These are phyloP conservation scores for Apodemia zela DNA, from an alignment of 2,888 invertebrate genomes.

Conservation along the genomic window DNA sequence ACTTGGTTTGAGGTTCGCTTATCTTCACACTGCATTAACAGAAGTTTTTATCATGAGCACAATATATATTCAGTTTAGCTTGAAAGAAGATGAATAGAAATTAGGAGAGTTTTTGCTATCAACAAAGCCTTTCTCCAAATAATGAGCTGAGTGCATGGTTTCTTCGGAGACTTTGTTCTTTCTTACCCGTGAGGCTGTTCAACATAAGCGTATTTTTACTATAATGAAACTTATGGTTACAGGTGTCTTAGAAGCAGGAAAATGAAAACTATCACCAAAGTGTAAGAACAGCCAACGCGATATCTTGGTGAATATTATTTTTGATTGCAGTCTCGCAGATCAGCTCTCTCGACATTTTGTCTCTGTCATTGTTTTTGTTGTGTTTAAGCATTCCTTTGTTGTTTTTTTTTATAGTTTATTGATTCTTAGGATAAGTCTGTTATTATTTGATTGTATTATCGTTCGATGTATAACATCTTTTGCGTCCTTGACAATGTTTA, in stretches of 20 bases:
- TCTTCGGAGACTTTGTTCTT: too few relatives aligned
- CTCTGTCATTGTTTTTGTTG: not conserved
- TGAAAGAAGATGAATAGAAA: too few relatives aligned
- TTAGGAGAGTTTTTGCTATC: too few relatives aligned
- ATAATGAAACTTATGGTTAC: slow-evolving; percentile 29
- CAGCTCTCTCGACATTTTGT: slow-evolving; percentile 3
- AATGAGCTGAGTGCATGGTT: too few relatives aligned
- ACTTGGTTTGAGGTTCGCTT: too few relatives aligned
- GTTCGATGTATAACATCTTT: slow-evolving; percentile 34
- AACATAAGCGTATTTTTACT: not conserved
- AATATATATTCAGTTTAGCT: too few relatives aligned
- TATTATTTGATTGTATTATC: slow-evolving; percentile 17
- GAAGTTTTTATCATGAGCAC: too few relatives aligned
- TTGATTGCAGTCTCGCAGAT: slow-evolving; percentile 17
- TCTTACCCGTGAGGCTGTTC: too few relatives aligned
- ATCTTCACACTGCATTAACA: too few relatives aligned
- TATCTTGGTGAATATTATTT: slow-evolving; percentile 10
- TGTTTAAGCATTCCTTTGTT: slow-evolving; percentile 24
- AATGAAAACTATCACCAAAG: slow-evolving; percentile 67
- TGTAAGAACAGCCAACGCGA: slow-evolving; percentile 43
- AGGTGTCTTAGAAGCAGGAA: slow-evolving; percentile 65
- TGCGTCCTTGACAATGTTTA: slow-evolving; percentile 11
- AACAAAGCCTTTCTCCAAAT: too few relatives aligned
- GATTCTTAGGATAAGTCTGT: slow-evolving; percentile 23
- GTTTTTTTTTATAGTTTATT: slow-evolving; percentile 22